A percentile compares a stretch with the other conserved stretches of the same genome.
These are phyloP conservation scores for Hyalella azteca DNA, from an alignment of 2,888 invertebrate genomes.

Conservation along the genomic window DNA sequence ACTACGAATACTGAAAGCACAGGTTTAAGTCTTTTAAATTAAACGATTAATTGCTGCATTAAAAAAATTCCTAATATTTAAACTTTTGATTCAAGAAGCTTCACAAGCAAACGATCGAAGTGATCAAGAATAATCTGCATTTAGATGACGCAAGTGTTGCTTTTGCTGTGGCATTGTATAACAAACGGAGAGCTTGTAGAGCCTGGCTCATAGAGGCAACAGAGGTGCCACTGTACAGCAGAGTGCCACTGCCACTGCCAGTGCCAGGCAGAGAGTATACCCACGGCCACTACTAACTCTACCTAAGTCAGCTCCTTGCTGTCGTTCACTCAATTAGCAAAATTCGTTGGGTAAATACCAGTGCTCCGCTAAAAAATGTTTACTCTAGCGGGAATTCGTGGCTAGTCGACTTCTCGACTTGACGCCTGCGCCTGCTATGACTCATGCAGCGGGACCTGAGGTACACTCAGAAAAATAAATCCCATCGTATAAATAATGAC, in stretches of 20 bases:
- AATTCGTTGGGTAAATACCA: constrained; percentile 16
- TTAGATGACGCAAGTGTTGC: no score
- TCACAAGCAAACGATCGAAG: no score
- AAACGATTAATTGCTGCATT: no score
- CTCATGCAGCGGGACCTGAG: not conserved
- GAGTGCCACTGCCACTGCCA: not conserved
- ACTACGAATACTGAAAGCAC: no score
- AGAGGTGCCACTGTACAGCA: constrained; percentile 3
- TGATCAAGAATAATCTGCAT: no score
- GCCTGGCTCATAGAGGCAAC: not conserved
- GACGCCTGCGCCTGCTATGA: not conserved
- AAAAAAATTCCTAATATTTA: no score
- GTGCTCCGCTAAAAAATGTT: constrained; percentile 4
- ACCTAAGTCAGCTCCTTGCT: not conserved
- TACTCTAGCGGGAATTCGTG: constrained; percentile 7
- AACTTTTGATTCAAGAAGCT: no score
- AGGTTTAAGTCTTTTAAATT: no score
- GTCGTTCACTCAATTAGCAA: constrained; percentile 28
- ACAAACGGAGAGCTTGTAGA: no score
- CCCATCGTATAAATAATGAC: not conserved
- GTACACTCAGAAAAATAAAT: not conserved
- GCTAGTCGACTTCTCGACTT: not conserved
- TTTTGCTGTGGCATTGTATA: no score
- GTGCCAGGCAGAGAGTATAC: not conserved
- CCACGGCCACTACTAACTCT: not conserved